Conservation (phyloP, 2,797 vertebrate genomes). For the Borostomias antarcticus region DNA sequence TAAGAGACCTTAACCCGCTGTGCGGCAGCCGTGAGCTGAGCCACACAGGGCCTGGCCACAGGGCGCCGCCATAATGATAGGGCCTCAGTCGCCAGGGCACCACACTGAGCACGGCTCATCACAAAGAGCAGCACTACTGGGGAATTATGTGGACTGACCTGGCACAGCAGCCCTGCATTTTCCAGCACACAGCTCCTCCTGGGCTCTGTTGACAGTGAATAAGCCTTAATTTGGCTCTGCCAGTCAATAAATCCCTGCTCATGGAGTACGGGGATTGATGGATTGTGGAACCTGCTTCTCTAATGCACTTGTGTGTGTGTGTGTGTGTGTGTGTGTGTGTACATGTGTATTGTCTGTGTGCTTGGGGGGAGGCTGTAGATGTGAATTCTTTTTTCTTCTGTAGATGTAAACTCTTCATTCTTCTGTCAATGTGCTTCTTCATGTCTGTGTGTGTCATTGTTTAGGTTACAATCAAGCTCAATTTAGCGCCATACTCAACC, state of each 20-base stretch:
- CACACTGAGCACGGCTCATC: constrained; percentile 65
- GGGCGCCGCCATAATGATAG: constrained; percentile 72
- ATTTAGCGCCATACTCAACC: too few species aligned
- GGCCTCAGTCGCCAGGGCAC: constrained; percentile 65
- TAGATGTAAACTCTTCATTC: constrained; percentile 10
- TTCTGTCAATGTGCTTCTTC: background rate
- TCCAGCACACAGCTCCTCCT: constrained; percentile 69
- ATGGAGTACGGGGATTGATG: constrained; percentile 64
- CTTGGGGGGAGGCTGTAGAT: constrained; percentile 6
- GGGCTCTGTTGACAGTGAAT: constrained; percentile 71
- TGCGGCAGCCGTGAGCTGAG: constrained; percentile 29
- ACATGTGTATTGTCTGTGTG: background rate
- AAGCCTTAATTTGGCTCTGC: constrained; percentile 72
- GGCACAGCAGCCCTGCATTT: constrained; percentile 67
- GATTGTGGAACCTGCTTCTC: constrained; percentile 61
- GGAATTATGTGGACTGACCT: constrained; percentile 71
- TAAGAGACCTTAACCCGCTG: constrained; percentile 33
- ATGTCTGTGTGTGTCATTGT: background rate
- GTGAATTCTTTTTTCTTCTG: constrained; percentile 24
- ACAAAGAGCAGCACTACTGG: constrained; percentile 64
- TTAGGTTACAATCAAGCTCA: background rate
- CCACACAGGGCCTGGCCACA: constrained; percentile 52
- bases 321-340: constrained; percentile 12
- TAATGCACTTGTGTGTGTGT: constrained; percentile 42
- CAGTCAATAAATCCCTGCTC: constrained; percentile 64